A percentile compares a stretch with the other conserved stretches of the same genome.
phyloP scores from a whole-genome alignment of 2,797 vertebrate species.

The Clangula hyemalis region DNA sequence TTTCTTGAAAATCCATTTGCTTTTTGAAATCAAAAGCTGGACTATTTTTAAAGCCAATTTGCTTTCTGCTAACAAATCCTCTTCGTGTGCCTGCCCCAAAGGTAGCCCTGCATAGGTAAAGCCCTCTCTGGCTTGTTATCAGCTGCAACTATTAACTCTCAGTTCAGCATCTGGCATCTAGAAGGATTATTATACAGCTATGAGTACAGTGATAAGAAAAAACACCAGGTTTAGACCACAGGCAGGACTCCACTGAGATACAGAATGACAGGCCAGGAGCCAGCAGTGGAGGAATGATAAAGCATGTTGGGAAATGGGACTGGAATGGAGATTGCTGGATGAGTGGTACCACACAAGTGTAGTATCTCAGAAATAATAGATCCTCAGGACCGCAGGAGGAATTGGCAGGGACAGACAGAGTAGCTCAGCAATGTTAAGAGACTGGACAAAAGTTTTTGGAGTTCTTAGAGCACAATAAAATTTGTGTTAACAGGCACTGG shows the following conservation, averaged over 20 bases:
- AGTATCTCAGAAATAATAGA: neutral
- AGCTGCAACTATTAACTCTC: neutral
- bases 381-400: neutral
- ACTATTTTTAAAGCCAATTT: neutral
- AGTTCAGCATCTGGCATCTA: neutral
- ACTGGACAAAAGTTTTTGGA: neutral
- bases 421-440: neutral
- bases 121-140: neutral
- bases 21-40: neutral
- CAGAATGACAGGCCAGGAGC: neutral
- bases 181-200: neutral
- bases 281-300: neutral
- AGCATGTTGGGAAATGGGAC: neutral
- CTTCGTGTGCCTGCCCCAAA: neutral
- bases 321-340: rapidly evolving
- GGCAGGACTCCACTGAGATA: neutral
- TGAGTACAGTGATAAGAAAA: neutral
- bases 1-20: neutral
- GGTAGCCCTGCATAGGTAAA: neutral
- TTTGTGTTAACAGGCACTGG: neutral
- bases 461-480: neutral
- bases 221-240: neutral
- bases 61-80: neutral
- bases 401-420: neutral
- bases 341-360: neutral